A percentile compares a stretch with the other conserved stretches of the same genome.
These are phyloP conservation scores for Lutraria lutraria DNA, from an alignment of 2,888 invertebrate species.

Conservation along the genomic window DNA sequence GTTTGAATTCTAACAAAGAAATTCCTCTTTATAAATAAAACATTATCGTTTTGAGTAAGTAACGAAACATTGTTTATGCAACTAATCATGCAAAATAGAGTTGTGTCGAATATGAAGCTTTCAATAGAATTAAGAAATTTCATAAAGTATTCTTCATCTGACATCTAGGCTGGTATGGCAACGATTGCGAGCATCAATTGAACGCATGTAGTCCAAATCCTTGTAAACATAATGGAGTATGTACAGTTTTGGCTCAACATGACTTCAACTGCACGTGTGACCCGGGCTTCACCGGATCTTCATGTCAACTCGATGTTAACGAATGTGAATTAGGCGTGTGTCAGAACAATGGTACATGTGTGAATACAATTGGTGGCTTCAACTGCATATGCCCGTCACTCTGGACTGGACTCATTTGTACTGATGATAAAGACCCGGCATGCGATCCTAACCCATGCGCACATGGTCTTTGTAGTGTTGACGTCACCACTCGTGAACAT, in stretches of 20 bases:
- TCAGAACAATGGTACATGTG: conserved; percentile 97
- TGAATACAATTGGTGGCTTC: conserved; percentile 86
- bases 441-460: conserved; percentile 63
- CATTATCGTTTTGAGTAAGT: too few species aligned
- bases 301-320: conserved; percentile 88
- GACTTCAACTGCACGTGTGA: conserved; percentile 58
- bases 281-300: conserved; percentile 47
- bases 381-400: conserved; percentile 75
- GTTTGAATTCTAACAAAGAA: too few species aligned
- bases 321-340: conserved; percentile 95
- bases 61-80: too few species aligned
- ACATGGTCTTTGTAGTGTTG: conserved; percentile 42
- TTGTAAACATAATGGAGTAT: conserved; percentile 62
- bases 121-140: too few species aligned
- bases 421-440: conserved; percentile 36
- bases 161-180: conserved; percentile 61
- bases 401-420: conserved; percentile 89
- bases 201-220: conserved; percentile 64
- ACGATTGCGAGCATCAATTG: conserved; percentile 49
- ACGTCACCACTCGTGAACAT: conserved; percentile 16
- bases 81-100: too few species aligned
- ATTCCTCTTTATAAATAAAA: too few species aligned
- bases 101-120: too few species aligned
- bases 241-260: conserved; percentile 38
- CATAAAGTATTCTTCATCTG: too few species aligned